Evolutionary conservation across 1,140 invertebrate genomes (phyloP), one percentile per base, ranked within the genome.

Genomic region (Meloidogyne exigua): DNA sequence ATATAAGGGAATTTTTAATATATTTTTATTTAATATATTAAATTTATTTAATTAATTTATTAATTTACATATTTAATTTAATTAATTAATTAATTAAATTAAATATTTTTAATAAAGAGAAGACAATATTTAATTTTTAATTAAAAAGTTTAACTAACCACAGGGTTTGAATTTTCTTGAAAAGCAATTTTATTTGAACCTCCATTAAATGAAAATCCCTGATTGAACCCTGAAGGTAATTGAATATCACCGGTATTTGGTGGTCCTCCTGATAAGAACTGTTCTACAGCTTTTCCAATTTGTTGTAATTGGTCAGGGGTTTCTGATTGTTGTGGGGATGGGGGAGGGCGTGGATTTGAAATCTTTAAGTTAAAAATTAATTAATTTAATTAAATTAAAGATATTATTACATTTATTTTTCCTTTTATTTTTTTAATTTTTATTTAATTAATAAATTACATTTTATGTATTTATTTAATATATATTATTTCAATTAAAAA

Each of bases 181-280:
- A 86, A 84, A 49, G 72, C 65, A 39, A 79, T 66, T 70, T 79
- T 77, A 68, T 76, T 84, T 21, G 86, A 82, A 2, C 69, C 69
- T 2, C 72, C 72, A 23, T 76, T 68, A 25, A 87, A 68, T 26
- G 85, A 87, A 68, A 87, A 87, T 26, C 85, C 85, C 67, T 84
- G 84, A n/a, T 79, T 80, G 68, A 87, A 87, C 7, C 86, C 86
- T 57, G 85, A 83, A 42, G 85, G 85, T 25, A 85, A 69, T 70
- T 85, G 80, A n/a, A 81, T 62, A 25, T 85, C 78, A 10, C 57
- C 63, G 26, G 69, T 65, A 67, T 39, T 68, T 44, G 75, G 25
- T 36, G 71, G 75, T 3, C 66, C 72, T 21, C 83, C 85, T n/a
- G 81, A 87, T 71, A 86, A 84, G 73, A 86, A 88, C 1, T 77